Conservation (phyloP, 2,113 vertebrate genomes). For the Oreocharis arfaki region DNA sequence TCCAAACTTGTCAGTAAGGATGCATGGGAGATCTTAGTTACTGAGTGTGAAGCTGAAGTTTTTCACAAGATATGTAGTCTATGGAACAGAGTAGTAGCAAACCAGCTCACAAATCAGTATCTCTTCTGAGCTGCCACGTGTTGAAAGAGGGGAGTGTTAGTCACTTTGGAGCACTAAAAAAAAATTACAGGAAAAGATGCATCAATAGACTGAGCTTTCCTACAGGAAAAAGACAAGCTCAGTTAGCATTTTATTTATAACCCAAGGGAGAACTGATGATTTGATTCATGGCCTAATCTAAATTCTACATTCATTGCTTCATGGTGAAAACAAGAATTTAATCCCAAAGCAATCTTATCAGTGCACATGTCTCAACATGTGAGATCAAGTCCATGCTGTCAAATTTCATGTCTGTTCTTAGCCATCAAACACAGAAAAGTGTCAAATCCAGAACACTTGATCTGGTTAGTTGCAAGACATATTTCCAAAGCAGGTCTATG, state of each 20-base stretch:
- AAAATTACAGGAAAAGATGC: background rate
- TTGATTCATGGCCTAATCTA: background rate
- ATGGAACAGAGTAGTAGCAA: background rate
- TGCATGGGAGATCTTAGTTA: background rate
- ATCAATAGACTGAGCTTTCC: background rate
- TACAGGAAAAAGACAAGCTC: background rate
- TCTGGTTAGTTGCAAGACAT: background rate
- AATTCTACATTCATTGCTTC: slow-evolving; percentile 12
- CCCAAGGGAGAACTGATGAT: background rate
- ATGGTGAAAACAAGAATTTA: background rate
- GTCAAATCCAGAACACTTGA: background rate
- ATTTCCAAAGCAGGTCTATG: background rate
- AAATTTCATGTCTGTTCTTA: background rate
- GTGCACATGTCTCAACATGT: background rate
- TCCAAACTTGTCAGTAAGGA: background rate
- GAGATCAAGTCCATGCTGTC: slow-evolving; percentile 3
- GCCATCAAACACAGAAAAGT: background rate
- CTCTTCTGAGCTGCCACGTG: background rate
- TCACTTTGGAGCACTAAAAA: background rate
- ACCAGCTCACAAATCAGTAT: background rate
- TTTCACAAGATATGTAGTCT: background rate
- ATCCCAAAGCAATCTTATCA: background rate
- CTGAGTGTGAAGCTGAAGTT: background rate
- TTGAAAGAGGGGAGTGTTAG: background rate
- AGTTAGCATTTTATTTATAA: background rate